Base-by-base conservation (phyloP, 2,113 vertebrate genomes). In the Columba livia region DNA sequence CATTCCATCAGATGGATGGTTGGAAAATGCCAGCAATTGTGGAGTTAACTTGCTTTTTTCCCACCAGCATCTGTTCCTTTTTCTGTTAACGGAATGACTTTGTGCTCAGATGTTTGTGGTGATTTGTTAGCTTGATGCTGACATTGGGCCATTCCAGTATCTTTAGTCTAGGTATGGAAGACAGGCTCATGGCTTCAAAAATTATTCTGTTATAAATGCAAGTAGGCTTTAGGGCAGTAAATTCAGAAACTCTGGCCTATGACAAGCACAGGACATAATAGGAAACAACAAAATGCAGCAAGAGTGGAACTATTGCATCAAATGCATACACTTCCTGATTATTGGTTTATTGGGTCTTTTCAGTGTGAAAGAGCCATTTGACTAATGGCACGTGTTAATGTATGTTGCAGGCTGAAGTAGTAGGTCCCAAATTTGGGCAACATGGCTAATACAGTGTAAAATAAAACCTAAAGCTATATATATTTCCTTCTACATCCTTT, bases 31-130 rank as follows among this genome's bases (percentile, higher is more conserved):
- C 82, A 90, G 91, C 90, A 90, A 2, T 21, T 88, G 67, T 78
- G 75, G 95, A 93, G 88, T 97, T 97, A 97, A 96, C 67, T 95
- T 94, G 47, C 56, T 85, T 88, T 95, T 97, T 96, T 96, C 94
- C 94, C 94, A 92, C 93, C 74, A 85, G 71, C 89, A 89, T 96
- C 89, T 96, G 94, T 88, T 95, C 85, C 81, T 91, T 97, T 94
- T 94, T 94, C 71, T 80, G 71, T 88, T 83, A 90, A 48, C 64
- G 85, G 64, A 95, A 88, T 95, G 90, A 96, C 85, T 95, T 96
- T 88, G 94, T 93, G 64, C 61, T 97, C 75, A 93, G 64, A 90
- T 94, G 85, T 66, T 85, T 95, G 69, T 64, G 38, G 90, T 95
- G 79, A 88, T 96, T 94, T 96, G 95, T 94, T 91, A 85, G 85